Evolutionary conservation across 1,140 invertebrate species (phyloP), one percentile per base, ranked within the genome.

Genomic region (Xylocopa sonorina): DNA sequence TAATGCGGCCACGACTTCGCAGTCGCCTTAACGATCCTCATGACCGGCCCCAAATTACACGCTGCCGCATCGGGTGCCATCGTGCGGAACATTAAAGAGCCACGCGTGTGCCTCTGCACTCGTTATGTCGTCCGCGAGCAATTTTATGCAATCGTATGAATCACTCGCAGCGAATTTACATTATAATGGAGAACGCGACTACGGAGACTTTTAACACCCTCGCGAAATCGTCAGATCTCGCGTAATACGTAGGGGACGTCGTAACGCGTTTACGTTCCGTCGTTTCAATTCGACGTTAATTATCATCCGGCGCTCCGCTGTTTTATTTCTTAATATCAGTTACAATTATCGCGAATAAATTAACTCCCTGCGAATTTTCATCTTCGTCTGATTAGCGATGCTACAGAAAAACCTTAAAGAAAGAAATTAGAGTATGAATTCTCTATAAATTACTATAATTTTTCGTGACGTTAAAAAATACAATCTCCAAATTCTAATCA

Each of bases 1-100:
- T 82, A 87, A 87, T 84, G 77, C 76, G 77, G 63, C 63, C 68
- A 79, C 74, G 64, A 86, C 71, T 87, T 84, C 32, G 84, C 66
- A 78, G 73, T 55, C 58, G 64, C 80, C 84, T 84, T 86, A 84
- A 84, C 86, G 86, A 87, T 68, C 84, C 50, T 29, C 29, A 46
- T 66, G 51, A 79, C 77, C 68, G 32, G 51, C 29, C 60, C 32
- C 68, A 71, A 82, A 79, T 82, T 82, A 79, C 77, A 27, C 76
- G 46, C 21, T n/a, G 38, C 55, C 58, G 69, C 60, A 66, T 64
- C 60, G 58, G 69, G 69, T 69, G 80, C 71, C 68, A 69, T 81
- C 74, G 34, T 29, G 69, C 10, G 50, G 69, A 24, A 81, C 84
- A 73, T 85, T 85, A 85, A 83, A 83, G 68, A 58, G 57, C 63